Evolutionary conservation across 2,113 vertebrate species (phyloP).

Genomic region (Tinamus guttatus): DNA sequence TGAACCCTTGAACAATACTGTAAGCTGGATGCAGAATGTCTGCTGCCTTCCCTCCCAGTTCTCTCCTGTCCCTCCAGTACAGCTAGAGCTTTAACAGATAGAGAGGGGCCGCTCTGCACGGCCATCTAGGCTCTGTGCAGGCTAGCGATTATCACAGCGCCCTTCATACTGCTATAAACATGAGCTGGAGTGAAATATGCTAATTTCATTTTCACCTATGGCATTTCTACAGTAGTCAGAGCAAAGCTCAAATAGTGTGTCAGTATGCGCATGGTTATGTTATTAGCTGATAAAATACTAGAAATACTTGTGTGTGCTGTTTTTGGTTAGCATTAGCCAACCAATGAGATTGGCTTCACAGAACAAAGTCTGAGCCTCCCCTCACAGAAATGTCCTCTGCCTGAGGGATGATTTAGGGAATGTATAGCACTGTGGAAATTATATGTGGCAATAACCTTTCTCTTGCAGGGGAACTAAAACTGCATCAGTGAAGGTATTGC

Average conservation of each 20-base stretch:
- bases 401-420: background rate
- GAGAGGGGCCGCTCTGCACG: background rate
- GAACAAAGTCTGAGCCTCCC: background rate
- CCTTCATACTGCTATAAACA: background rate
- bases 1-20: background rate
- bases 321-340: background rate
- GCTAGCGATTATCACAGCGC: background rate
- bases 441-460: background rate
- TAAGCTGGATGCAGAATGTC: background rate
- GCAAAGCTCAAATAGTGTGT: background rate
- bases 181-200: background rate
- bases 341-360: background rate
- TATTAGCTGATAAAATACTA: background rate
- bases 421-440: background rate
- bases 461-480: background rate
- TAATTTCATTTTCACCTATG: conserved; percentile 4
- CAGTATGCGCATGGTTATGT: background rate
- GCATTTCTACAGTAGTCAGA: background rate
- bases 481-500: background rate
- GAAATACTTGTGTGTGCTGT: background rate
- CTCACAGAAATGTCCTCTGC: background rate
- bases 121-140: background rate
- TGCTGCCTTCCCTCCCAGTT: background rate
- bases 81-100: background rate
- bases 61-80: background rate